Percentiles rank a stretch among this genome's conserved stretches.
These are phyloP conservation scores for Malacoraja senta DNA, from an alignment of 2,797 vertebrate species.

Conservation along the genomic window DNA sequence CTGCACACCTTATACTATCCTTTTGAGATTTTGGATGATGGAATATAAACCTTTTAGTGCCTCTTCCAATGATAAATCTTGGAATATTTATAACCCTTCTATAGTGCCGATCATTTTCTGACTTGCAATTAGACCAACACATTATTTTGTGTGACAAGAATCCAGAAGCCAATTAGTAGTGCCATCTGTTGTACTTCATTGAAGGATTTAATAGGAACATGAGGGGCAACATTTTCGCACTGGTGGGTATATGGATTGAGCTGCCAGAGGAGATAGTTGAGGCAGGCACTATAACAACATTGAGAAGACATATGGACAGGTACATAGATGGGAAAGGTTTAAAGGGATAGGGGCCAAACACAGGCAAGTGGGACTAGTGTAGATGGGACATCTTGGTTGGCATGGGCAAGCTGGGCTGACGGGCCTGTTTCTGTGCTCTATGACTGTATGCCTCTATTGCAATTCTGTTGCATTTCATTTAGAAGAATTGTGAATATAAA, in stretches of 20 bases:
- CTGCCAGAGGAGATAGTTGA: too few species aligned
- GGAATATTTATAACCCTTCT: background rate
- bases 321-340: too few species aligned
- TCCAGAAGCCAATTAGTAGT: background rate
- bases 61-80: background rate
- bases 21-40: background rate
- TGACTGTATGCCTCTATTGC: background rate
- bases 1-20: background rate
- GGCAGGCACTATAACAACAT: too few species aligned
- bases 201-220: too few species aligned
- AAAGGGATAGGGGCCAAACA: too few species aligned
- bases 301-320: too few species aligned
- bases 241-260: too few species aligned
- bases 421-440: too few species aligned
- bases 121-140: background rate
- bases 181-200: background rate
- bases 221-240: too few species aligned
- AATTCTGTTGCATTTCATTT: background rate
- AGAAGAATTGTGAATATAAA: background rate
- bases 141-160: background rate
- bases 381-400: too few species aligned
- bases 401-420: too few species aligned
- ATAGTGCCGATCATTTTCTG: background rate
- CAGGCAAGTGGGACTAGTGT: too few species aligned
- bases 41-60: background rate